phyloP scores from a whole-genome alignment of 1,140 invertebrate species.

The Ladona fulva region DNA sequence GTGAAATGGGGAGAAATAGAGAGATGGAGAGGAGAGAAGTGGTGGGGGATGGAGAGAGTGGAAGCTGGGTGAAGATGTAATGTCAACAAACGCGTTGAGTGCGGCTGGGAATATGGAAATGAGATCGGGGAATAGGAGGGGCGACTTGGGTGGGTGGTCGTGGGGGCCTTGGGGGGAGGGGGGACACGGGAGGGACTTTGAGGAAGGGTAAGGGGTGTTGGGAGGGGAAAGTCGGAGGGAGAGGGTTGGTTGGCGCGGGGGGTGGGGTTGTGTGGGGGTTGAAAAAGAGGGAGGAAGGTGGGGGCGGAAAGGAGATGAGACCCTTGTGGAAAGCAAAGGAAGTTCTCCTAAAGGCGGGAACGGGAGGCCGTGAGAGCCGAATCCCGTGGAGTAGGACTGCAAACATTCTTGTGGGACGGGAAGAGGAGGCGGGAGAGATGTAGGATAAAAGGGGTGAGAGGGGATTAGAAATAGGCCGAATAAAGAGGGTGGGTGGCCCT shows the following conservation, averaged over 20 bases:
- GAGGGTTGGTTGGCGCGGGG: too few relatives aligned
- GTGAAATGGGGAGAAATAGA: background rate
- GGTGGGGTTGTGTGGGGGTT: too few relatives aligned
- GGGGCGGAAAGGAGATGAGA: too few relatives aligned
- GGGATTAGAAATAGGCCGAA: too few relatives aligned
- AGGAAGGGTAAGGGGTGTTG: background rate
- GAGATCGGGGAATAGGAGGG: background rate
- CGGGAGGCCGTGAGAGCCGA: too few relatives aligned
- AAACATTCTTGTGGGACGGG: background rate
- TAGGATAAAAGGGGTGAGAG: background rate
- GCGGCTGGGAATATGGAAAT: constrained; percentile 3
- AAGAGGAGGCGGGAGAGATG: background rate
- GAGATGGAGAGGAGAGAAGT: background rate
- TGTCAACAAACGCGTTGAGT: background rate
- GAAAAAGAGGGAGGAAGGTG: too few relatives aligned
- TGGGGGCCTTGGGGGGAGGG: background rate
- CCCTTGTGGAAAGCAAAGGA: too few relatives aligned
- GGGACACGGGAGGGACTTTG: too few relatives aligned
- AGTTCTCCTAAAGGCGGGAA: too few relatives aligned
- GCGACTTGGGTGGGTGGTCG: background rate
- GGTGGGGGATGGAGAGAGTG: background rate
- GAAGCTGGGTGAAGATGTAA: background rate
- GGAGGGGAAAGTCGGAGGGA: background rate
- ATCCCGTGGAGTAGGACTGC: background rate
- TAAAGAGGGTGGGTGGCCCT: too few relatives aligned